Base-by-base conservation (phyloP, 2,797 vertebrate species). In the Enteromius trimaculatus region DNA sequence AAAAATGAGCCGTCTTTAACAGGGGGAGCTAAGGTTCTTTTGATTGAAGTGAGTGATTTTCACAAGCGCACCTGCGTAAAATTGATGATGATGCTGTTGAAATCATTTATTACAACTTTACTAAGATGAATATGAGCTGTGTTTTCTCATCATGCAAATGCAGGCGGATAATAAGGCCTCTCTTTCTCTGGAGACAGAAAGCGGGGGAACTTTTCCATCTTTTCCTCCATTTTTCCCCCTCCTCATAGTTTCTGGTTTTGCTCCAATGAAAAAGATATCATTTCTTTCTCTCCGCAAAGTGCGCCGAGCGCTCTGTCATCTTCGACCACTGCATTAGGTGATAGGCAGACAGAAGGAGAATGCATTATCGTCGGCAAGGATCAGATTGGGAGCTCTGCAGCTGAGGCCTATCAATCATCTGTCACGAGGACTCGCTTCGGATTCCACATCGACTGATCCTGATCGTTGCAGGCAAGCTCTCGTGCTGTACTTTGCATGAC, bases 11-110 rank as follows among this genome's bases (percentile, higher is more conserved):
- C 92, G n/a, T 86, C 87, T 88, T 87, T 92, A 88, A 90, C 81
- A 92, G 89, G 89, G 88, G 92, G 95, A 94, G 93, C 91, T 95
- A 92, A 89, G 93, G 92, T 93, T 85, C 84, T 88, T 95, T 94
- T 96, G 95, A 95, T 93, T 92, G 95, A 95, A 95, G 90, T 93
- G 93, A 93, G 92, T 92, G 95, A 96, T 95, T 94, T 94, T 92
- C 91, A 88, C 90, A 90, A 93, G 91, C 93, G 92, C 92, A 95
- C 93, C 95, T 94, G 93, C 90, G 89, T 92, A 93, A 95, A 95
- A 96, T 91, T 92, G 94, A 96, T 95, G 95, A 94, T 95, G 94
- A 95, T 93, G 89, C 93, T 91, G 91, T 91, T 94, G 93, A 94
- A 95, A 93, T 91, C 94, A 94, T 95, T 95, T 93, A 95, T 96